Conservation (phyloP, 2,797 vertebrate species). For the Sitta carolinensis region DNA sequence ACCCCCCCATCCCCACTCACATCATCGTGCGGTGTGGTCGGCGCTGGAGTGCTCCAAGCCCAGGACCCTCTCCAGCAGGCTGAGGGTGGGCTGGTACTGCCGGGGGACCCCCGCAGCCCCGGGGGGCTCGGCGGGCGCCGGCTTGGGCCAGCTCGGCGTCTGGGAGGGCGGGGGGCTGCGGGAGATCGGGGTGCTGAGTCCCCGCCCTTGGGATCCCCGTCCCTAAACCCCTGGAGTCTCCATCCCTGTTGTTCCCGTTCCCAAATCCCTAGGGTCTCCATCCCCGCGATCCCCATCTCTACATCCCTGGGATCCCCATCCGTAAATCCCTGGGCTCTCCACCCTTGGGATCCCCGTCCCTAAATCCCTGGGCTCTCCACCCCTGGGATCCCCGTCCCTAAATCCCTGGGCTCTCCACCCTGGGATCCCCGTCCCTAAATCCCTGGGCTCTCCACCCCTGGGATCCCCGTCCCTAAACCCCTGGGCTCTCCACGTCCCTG, state of each 20-base stretch:
- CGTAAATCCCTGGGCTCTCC: too few species aligned
- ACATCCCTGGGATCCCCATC: too few species aligned
- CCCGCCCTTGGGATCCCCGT: neutral
- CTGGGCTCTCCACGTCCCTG: too few species aligned
- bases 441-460: too few species aligned
- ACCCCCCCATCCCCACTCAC: slow-evolving; percentile 47
- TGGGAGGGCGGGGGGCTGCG: neutral
- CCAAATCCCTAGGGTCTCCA: neutral
- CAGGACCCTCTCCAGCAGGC: slow-evolving; percentile 73
- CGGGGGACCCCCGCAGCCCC: neutral
- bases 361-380: neutral
- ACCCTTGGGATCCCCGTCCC: neutral
- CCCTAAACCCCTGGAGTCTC: neutral
- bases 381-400: neutral
- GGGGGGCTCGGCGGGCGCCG: neutral
- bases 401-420: neutral
- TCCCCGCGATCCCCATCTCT: too few species aligned
- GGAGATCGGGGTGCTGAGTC: fast-evolving
- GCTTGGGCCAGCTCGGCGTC: neutral
- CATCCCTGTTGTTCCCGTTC: neutral
- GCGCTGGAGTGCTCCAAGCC: slow-evolving; percentile 70
- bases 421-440: neutral
- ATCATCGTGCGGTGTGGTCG: slow-evolving; percentile 72
- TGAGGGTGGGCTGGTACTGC: slow-evolving; percentile 27
- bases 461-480: neutral